phyloP scores from a whole-genome alignment of 2,888 invertebrate genomes.

The Cephus nigrinus region DNA sequence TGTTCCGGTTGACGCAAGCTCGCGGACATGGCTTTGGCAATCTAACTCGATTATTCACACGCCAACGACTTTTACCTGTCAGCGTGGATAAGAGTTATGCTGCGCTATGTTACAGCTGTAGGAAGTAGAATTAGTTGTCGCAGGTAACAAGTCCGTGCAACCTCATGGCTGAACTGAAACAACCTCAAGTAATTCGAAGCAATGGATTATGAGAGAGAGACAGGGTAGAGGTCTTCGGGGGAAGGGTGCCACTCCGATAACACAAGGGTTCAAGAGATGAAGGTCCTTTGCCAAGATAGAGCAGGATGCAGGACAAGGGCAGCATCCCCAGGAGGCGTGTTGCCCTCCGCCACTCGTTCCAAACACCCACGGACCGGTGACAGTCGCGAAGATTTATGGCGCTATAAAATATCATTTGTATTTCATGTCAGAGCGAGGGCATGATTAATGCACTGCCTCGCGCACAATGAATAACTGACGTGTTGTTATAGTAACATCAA shows the following conservation, averaged over 20 bases:
- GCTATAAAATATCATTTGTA: constrained; percentile 67
- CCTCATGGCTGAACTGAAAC: not conserved
- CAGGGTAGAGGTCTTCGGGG: constrained; percentile 18
- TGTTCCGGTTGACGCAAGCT: constrained; percentile 21
- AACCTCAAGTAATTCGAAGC: not conserved
- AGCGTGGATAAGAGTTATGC: constrained; percentile 33
- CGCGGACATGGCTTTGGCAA: constrained; percentile 31
- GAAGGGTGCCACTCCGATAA: constrained; percentile 12
- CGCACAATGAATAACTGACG: constrained; percentile 59
- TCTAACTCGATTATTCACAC: constrained; percentile 36
- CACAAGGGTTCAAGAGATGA: no score
- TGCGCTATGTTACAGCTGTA: constrained; percentile 21
- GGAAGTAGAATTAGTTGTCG: constrained; percentile 28
- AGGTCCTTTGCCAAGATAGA: constrained; percentile 8
- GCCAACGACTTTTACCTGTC: constrained; percentile 34
- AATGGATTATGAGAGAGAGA: constrained; percentile 19
- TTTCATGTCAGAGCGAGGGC: constrained; percentile 61
- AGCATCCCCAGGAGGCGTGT: constrained; percentile 41
- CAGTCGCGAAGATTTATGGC: constrained; percentile 63
- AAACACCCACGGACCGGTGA: constrained; percentile 45
- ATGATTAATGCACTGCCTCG: constrained; percentile 60
- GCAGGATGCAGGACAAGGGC: constrained; percentile 22
- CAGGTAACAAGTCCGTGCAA: not conserved
- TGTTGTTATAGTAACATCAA: constrained; percentile 60
- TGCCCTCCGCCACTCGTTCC: constrained; percentile 20